Conservation (phyloP, 2,797 vertebrate species). For the Pantherophis alleghaniensis region DNA sequence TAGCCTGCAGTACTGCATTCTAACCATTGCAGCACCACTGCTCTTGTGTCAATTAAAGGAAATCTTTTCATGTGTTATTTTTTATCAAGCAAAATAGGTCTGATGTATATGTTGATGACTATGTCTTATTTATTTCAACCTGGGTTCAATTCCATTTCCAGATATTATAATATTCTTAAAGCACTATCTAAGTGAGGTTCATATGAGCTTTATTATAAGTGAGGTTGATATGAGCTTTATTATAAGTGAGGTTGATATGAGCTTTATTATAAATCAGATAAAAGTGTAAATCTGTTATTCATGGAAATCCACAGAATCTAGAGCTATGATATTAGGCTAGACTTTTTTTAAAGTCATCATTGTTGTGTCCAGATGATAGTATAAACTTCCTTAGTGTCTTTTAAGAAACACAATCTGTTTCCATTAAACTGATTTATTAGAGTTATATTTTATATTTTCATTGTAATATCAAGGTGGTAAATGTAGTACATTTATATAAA, state of each 20-base stretch:
- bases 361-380: not conserved
- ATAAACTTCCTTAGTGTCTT: not conserved
- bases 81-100: not conserved
- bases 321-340: not conserved
- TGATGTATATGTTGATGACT: not conserved
- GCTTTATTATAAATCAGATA: not conserved
- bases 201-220: not conserved
- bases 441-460: not conserved
- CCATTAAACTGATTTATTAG: not conserved
- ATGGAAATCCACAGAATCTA: not conserved
- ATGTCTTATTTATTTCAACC: not conserved
- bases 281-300: not conserved
- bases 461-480: not conserved
- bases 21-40: too few relatives aligned
- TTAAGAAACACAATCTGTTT: not conserved
- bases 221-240: not conserved
- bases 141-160: not conserved
- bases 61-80: not conserved
- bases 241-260: not conserved
- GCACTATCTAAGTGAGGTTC: not conserved
- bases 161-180: not conserved
- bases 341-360: not conserved
- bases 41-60: not conserved
- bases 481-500: not conserved
- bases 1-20: too few relatives aligned